phyloP scores from a whole-genome alignment of 2,113 vertebrate species.

The Corynorhinus townsendii region DNA sequence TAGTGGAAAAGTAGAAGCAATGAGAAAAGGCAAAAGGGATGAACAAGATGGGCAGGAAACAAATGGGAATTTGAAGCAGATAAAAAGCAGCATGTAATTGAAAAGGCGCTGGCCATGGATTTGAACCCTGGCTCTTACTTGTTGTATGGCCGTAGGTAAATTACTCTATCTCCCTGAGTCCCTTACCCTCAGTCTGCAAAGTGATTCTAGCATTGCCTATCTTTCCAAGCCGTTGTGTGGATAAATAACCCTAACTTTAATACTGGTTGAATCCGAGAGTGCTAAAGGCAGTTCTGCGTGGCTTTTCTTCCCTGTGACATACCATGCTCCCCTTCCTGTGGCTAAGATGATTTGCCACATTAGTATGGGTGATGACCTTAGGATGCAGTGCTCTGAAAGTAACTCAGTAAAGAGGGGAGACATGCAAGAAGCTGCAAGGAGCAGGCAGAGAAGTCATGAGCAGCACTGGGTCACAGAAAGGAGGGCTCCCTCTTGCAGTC shows the following conservation, averaged over 20 bases:
- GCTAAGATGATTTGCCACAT: background rate
- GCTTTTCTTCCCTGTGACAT: background rate
- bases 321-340: rapidly evolving
- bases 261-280: background rate
- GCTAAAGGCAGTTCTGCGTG: background rate
- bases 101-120: background rate
- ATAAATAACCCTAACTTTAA: background rate
- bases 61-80: background rate
- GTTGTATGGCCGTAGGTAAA: background rate
- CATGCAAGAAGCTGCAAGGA: background rate
- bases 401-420: background rate
- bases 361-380: background rate
- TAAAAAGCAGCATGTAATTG: background rate
- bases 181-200: background rate
- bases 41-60: background rate
- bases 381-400: background rate
- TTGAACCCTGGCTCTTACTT: background rate
- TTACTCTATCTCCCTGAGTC: background rate
- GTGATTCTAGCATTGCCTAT: background rate
- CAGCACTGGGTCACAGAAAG: constrained; percentile 8
- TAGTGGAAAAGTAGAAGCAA: background rate
- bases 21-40: background rate
- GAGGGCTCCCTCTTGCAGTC: background rate
- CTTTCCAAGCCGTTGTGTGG: background rate
- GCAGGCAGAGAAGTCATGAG: background rate